Evolutionary conservation across 2,113 vertebrate species (phyloP), one percentile per base, ranked within the genome.

Genomic region (Galbula dea): DNA sequence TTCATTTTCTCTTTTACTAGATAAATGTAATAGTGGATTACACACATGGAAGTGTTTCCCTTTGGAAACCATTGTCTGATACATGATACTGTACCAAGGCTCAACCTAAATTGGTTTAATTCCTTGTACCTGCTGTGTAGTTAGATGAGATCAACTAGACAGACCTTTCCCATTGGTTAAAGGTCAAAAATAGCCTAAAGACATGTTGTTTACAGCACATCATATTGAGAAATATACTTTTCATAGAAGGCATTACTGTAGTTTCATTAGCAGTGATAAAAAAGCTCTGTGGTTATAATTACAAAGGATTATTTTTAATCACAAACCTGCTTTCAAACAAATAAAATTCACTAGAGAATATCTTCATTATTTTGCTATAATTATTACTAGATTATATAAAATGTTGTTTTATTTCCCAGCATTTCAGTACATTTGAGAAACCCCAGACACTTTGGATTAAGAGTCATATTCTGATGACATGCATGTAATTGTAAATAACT

Each of bases 121-220:
- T 96, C 93, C 86, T 81, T 90, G 55, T 95, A 96, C 95, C 95
- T 96, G 95, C 95, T 96, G 94, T 90, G 89, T 95, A 94, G 81
- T 90, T 96, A 97, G 96, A 97, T 94, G 92, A 97, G 97, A 97
- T 98, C 98, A 98, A 98, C 97, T 98, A 98, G 98, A 98, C 97
- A 98, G 96, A 97, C 96, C 95, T 93, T 96, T 98, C 98, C 98
- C 96, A 97, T 97, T 98, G 98, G 97, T 97, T 98, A 98, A 98
- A 98, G 98, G 98, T 98, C 98, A 98, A 97, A 93, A 93, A 88
- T 94, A 90, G 94, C 95, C 94, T 88, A 57, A 86, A 92, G 95
- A 93, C 94, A 93, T 86, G 85, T 96, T 97, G 93, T 97, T 97
- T 97, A 90, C 89, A 94, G 83, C 94, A 95, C 94, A 95, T 95